Base-by-base conservation (phyloP, 2,113 vertebrate species). In the Callocephalon fimbriatum region DNA sequence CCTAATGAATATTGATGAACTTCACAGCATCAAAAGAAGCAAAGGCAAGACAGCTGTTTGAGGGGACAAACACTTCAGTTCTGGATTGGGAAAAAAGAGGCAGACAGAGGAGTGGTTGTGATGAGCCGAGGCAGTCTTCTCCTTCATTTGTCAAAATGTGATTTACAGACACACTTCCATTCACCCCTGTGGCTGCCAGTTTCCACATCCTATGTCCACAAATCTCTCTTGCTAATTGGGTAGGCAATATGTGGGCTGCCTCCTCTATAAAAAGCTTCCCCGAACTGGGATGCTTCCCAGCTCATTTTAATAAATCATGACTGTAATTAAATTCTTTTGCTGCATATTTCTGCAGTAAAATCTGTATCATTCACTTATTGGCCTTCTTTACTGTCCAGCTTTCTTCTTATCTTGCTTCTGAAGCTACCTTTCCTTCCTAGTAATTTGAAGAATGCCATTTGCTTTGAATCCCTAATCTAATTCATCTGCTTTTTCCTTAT, bases 231-330 rank as follows among this genome's bases (percentile, higher is more conserved):
- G 18, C 35, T 97, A 97, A 97, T 97, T 96, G 92, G 82, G 87
- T 72, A 92, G 90, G 92, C 90, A 95, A 93, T 91, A 95, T 62
- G 93, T 96, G 91, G 95, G 92, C 88, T 94, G 83, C 80, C 87
- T 95, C 76, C 72, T 95, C 93, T 96, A 93, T 95, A 95, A 89
- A 97, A 96, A 97, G 83, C 93, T 78, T 38, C 88, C 88, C 72
- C 85, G 87, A 94, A 96, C 90, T 93, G 73, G 82, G 96, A 96
- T 0, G 12, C 58, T 94, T 96, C 93, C 95, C 87, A 96, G 77
- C 82, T 92, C 90, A 91, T 96, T 96, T 96, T 90, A 95, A 95
- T 96, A 96, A 96, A 96, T 96, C 92, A 96, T 94, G 66, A 65
- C 86, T 86, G 53, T 70, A 95, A 96, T 96, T 94, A 93, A 94